These are phyloP conservation scores for Leptopilina myrica DNA, from an alignment of 2,888 invertebrate species.

Conservation along the genomic window DNA sequence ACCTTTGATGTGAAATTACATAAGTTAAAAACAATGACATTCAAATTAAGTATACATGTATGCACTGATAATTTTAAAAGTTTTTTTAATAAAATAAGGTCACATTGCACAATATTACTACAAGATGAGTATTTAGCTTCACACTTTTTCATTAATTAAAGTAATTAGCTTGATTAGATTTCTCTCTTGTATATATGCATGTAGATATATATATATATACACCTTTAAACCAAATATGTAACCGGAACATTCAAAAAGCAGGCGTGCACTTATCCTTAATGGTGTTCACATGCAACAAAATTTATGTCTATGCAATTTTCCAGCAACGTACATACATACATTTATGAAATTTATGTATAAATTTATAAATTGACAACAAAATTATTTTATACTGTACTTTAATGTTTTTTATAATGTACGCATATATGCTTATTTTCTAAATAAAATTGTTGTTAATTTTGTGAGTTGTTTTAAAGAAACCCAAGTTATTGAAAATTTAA, in stretches of 20 bases:
- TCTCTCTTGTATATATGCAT: background rate
- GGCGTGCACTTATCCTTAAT: constrained; percentile 35
- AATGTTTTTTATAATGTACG: too few relatives aligned
- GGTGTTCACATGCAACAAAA: background rate
- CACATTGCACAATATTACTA: constrained; percentile 19
- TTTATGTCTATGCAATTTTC: too few relatives aligned
- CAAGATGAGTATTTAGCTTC: background rate
- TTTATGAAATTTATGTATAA: background rate
- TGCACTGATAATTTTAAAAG: too few relatives aligned
- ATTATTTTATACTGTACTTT: too few relatives aligned
- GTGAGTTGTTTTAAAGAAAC: too few relatives aligned
- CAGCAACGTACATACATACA: background rate
- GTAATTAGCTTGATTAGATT: constrained; percentile 32
- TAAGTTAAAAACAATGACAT: too few relatives aligned
- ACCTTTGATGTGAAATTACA: too few relatives aligned
- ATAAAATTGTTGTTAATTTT: too few relatives aligned
- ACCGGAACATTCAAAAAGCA: constrained; percentile 14
- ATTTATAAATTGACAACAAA: too few relatives aligned
- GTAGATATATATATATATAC: background rate
- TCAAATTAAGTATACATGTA: too few relatives aligned
- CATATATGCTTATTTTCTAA: too few relatives aligned
- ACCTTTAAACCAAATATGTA: constrained; percentile 12
- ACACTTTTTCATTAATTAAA: constrained; percentile 39
- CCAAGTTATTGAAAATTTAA: background rate
- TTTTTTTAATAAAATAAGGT: constrained; percentile 4